Evolutionary conservation across 1,140 invertebrate genomes (phyloP).

Genomic region (Lepidurus packardi): DNA sequence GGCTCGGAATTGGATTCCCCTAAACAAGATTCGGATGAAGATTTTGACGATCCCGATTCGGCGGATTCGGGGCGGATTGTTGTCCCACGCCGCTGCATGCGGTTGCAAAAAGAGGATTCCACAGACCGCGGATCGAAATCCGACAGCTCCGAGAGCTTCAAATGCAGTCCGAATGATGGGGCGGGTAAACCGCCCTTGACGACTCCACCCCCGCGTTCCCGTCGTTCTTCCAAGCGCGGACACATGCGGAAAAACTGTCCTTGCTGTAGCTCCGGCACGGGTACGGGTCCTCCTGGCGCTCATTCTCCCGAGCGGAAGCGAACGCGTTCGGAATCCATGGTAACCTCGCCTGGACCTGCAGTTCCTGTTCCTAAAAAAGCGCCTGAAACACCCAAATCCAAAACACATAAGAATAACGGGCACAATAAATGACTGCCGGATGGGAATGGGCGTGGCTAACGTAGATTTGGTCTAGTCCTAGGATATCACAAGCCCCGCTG

Average conservation of each 20-base stretch:
- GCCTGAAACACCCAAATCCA: background rate
- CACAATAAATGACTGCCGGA: conserved; percentile 6
- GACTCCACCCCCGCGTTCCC: conserved; percentile 38
- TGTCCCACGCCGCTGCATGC: background rate
- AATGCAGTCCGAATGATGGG: background rate
- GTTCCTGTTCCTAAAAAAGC: background rate
- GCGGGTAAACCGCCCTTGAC: background rate
- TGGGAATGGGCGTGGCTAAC: background rate
- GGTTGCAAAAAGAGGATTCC: background rate
- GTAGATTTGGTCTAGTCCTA: background rate
- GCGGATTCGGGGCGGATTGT: background rate
- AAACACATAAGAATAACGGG: background rate
- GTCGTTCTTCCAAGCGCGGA: conserved; percentile 49
- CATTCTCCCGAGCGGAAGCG: conserved; percentile 26
- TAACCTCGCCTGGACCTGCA: background rate
- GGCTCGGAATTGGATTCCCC: background rate
- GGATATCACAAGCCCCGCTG: background rate
- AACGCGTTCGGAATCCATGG: background rate
- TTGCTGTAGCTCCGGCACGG: conserved; percentile 47
- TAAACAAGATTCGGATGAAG: background rate
- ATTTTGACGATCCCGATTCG: background rate
- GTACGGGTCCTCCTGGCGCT: background rate
- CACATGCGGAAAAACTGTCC: conserved; percentile 52
- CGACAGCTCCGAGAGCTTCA: background rate
- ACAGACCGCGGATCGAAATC: background rate